These are phyloP conservation scores for Hirtodrosophila confusa DNA, from an alignment of 2,888 invertebrate genomes.

Conservation along the genomic window DNA sequence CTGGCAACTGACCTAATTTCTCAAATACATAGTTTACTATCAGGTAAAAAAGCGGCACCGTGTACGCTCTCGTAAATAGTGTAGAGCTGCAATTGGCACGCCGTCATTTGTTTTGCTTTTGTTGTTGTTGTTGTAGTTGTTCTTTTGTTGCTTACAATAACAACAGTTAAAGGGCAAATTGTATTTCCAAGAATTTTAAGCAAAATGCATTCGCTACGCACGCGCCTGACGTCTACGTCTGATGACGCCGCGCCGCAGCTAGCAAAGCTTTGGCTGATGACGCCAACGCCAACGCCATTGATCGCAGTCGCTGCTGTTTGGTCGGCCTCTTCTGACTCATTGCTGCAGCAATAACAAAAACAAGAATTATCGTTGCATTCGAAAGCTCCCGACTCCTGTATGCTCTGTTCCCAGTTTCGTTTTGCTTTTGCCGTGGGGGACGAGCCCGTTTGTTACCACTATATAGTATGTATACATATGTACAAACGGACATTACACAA, in stretches of 20 bases:
- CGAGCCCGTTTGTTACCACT: too few relatives aligned
- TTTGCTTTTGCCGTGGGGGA: too few relatives aligned
- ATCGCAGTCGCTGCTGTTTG: slow-evolving; percentile 5
- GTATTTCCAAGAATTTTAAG: slow-evolving; percentile 6
- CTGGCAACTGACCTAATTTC: slow-evolving; percentile 51
- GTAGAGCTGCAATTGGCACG: slow-evolving; percentile 61
- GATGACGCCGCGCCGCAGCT: slow-evolving; percentile 4
- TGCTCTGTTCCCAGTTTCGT: too few relatives aligned
- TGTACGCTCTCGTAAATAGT: slow-evolving; percentile 45
- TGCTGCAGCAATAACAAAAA: slow-evolving; percentile 30
- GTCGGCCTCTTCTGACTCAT: slow-evolving; percentile 40
- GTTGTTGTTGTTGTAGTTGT: slow-evolving; percentile 7
- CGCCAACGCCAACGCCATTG: background rate
- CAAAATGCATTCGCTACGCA: slow-evolving; percentile 54
- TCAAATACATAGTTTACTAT: slow-evolving; percentile 22
- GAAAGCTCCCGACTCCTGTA: too few relatives aligned
- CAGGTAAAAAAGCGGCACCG: slow-evolving; percentile 45
- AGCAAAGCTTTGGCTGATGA: slow-evolving; percentile 7
- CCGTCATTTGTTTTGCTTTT: slow-evolving; percentile 44
- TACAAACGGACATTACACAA: too few relatives aligned
- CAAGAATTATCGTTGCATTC: too few relatives aligned
- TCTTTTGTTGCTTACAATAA: too few relatives aligned
- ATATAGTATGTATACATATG: too few relatives aligned
- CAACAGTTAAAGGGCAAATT: slow-evolving; percentile 8
- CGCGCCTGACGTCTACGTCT: slow-evolving; percentile 21